These are phyloP conservation scores for Sebastes nivosus DNA, from an alignment of 2,797 vertebrate genomes.

Conservation along the genomic window DNA sequence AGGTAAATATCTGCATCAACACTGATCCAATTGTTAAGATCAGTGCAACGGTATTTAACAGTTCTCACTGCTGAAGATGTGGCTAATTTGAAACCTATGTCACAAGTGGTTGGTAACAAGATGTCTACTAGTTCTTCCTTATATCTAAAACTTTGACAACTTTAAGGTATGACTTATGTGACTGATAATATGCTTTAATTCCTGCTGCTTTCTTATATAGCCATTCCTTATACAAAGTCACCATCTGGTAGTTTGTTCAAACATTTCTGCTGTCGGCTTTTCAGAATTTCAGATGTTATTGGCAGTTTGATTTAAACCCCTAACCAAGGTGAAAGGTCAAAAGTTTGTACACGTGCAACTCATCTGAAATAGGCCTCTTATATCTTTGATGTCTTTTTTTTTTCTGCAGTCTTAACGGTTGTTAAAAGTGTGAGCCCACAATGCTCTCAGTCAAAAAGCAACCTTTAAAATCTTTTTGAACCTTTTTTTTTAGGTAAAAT, in stretches of 20 bases:
- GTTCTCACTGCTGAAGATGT: background rate
- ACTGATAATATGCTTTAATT: background rate
- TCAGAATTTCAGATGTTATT: constrained; percentile 11
- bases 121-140: background rate
- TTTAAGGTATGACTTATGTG: background rate
- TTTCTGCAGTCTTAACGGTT: background rate
- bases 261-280: background rate
- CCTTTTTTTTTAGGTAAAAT: background rate
- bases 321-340: constrained; percentile 21
- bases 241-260: constrained; percentile 2
- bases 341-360: constrained; percentile 23
- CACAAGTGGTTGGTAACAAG: background rate
- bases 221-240: background rate
- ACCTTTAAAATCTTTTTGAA: background rate
- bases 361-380: constrained; percentile 2
- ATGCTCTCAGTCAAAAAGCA: background rate
- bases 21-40: background rate
- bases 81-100: background rate
- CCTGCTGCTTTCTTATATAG: background rate
- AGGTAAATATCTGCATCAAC: no score
- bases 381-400: constrained; percentile 30
- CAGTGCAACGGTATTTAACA: background rate
- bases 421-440: background rate
- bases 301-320: constrained; percentile 8
- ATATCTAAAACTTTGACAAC: background rate